Base-by-base conservation (phyloP, 2,797 vertebrate species). In the Arremon brunneinucha region DNA sequence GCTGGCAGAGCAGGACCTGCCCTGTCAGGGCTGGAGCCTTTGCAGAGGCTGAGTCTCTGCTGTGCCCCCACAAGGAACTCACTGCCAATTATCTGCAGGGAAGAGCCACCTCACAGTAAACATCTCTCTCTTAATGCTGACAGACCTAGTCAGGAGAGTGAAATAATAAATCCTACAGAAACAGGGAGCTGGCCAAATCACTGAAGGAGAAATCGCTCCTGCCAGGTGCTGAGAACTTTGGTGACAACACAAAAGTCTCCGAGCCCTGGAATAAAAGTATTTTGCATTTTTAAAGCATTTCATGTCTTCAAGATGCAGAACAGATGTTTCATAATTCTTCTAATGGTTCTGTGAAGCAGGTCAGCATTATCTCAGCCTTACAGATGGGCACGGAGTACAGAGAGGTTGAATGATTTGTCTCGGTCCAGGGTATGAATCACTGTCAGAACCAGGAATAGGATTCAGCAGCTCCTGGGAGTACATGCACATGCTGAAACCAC, bases 71-170 rank as follows among this genome's bases (percentile, higher is more conserved):
- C 91, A 39, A 93, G 80, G 72, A 93, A n/a, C 44, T 55, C 1
- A 2, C 83, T 91, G 89, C 92, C 95, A 95, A 95, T 95, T 96
- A 94, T 93, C 93, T 86, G 63, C 86, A 90, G 87, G 75, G 72
- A 89, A 94, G 75, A 87, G 71, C 71, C 41, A n/a, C 27, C 87
- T 87, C 60, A 53, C 26, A 83, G 78, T 75, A 93, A 97, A 94
- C 78, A 90, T 46, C 74, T 93, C 57, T 53, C 26, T 93, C 67
- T 79, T 94, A 85, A 86, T 69, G 90, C 87, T 81, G 90, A 81
- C 85, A 95, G 93, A 49, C 59, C 71, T 81, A 43, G 47, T 71
- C 39, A 80, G 84, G 50, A 89, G 53, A 64, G 53, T 62, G 68
- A 86, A 92, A 90, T 87, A 81, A 94, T 59, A 72, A 85, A 85